Evolutionary conservation across 1,140 invertebrate genomes (phyloP), one percentile per base, ranked within the genome.

Genomic region (Oryctes rhinoceros): DNA sequence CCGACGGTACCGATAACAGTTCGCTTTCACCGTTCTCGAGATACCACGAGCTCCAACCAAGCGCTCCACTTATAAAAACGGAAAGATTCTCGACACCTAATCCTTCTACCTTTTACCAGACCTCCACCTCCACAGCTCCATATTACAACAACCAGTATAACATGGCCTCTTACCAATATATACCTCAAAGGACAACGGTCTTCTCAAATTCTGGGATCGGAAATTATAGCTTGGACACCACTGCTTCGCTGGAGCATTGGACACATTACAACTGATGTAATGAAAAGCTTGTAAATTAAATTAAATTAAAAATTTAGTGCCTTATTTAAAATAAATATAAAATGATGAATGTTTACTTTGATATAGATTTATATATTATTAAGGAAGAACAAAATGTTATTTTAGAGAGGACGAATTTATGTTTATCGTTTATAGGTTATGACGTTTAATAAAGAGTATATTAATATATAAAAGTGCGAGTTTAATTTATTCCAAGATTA

Each of bases 31-130:
- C 80, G 9, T 85, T 88, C 78, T 84, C 87, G 49, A 86, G 88
- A 80, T 90, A 90, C 81, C 89, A 91, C 84, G 89, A 90, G 80
- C 81, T 90, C 3, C 90, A 90, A 79, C 88, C 90, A 7, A 85
- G 79, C 48, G 39, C 47, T 11, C 79, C 83, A 2, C 48, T 83
- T 1, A 81, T 83, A 9, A 86, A 85, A 80, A 76, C 83, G 9
- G 85, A 86, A 82, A 82, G 83, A 49, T 85, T 83, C 76, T 65
- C 79, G 10, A 65, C 83, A 20, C 80, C 83, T 5, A 83, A 81
- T 78, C 79, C 82, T 9, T 71, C 71, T 10, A 62, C 84, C 67
- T 86, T 85, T 71, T 86, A 87, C 62, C 83, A 84, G 76, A 77
- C 81, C 13, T 71, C 80, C 11, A 75, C 82, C 4, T 67, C 83